Base-by-base conservation (phyloP, 2,113 vertebrate genomes). In the Onychostoma macrolepis region DNA sequence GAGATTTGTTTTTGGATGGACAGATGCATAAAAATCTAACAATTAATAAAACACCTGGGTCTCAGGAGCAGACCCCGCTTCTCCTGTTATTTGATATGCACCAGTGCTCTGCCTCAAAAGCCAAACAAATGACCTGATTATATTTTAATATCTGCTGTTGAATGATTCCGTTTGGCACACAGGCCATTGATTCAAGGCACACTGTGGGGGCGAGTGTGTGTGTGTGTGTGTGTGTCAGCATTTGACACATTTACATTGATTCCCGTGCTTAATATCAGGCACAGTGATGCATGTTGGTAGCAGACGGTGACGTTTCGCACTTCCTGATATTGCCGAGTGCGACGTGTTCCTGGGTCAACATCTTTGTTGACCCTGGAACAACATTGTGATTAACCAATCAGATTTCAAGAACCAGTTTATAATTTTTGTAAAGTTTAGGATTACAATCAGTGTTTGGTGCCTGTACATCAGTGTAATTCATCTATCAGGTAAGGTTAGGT, bases 11-110 rank as follows among this genome's bases (percentile, higher is more conserved):
- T 41, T 80, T 65, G 56, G 56, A 81, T 28, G 7, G 36, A 81
- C 36, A n/a, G n/a, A 63, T 43, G 80, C 38, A 81, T 81, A 45
- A 6, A 65, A 10, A 21, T 45, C 6, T 30, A 41, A 65, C 8
- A 65, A 65, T 81, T 81, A 81, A 45, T 45, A 67, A 80, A 80
- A 65, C 80, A 67, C 58, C 80, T 81, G 80, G 12, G 80, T 65
- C 80, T 81, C 36, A 28, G 3, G n/a, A 65, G 38, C 36, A 30
- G 38, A 43, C 13, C 43, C 13, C 0, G 80, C 61, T 65, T 81
- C 58, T 50, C 63, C 7, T 33, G 19, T 33, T 30, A 69, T 83
- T 30, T 83, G 28, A 30, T 50, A 83, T 83, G 36, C 58, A 50
- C 80, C 19, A 83, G 26, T 30, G 58, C 61, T 82, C 80, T 82